Percentiles rank a stretch among this genome's conserved stretches.
phyloP scores from a whole-genome alignment of 2,888 invertebrate species.

The Alviniconcha strummeri region DNA sequence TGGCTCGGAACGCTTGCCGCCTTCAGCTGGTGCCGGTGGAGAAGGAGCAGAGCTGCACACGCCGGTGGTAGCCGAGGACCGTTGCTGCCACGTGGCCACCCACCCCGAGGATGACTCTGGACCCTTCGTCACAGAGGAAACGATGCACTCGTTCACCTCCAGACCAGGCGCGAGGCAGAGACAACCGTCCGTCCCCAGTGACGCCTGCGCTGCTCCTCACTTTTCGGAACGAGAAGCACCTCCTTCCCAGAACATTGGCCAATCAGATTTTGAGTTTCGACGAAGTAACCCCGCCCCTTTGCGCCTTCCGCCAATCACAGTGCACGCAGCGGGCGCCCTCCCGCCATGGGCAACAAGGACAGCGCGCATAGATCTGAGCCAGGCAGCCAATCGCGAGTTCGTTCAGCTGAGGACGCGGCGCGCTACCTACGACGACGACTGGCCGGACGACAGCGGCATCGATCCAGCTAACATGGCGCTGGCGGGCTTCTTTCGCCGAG shows the following conservation, averaged over 20 bases:
- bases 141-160: too few species aligned
- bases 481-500: constrained; percentile 9
- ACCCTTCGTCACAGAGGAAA: background rate
- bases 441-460: background rate
- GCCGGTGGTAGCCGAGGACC: background rate
- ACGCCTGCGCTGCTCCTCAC: background rate
- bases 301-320: background rate
- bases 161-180: too few species aligned
- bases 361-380: constrained; percentile 7
- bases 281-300: background rate
- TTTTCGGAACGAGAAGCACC: background rate
- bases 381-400: background rate
- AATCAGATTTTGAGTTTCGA: background rate
- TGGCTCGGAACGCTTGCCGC: background rate
- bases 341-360: constrained; percentile 1
- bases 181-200: background rate
- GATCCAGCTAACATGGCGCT: constrained; percentile 4
- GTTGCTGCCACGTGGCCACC: background rate
- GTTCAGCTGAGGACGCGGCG: background rate
- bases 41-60: background rate
- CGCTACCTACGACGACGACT: constrained; percentile 2
- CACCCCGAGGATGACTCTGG: background rate
- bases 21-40: too few species aligned
- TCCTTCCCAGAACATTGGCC: background rate
- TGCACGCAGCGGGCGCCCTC: background rate